Evolutionary conservation across 30 jellyfish, hydroid and myxozoan genomes (phyloP).

Genomic region (Turritopsis dohrnii): DNA sequence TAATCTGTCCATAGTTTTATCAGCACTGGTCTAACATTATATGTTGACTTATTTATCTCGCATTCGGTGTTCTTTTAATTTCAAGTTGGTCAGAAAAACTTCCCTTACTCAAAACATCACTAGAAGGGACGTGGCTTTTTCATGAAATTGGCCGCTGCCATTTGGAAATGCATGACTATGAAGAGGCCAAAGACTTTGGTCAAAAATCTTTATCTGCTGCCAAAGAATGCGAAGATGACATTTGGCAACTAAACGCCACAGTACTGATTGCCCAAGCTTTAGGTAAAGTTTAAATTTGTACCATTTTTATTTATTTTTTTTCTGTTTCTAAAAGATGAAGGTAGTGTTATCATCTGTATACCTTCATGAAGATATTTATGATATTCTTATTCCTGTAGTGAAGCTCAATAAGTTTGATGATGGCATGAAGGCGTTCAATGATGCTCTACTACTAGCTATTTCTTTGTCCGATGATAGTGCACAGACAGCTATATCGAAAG

Average conservation of each 20-base stretch:
- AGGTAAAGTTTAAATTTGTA: constrained; percentile 36
- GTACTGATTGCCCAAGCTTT: constrained; percentile 89
- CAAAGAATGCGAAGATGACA: constrained; percentile 79
- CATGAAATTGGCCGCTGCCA: constrained; percentile 98
- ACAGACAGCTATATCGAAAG: constrained; percentile 76
- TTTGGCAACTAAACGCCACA: constrained; percentile 92
- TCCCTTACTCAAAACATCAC: constrained; percentile 76
- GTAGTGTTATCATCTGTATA: no score
- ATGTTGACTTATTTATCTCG: no score
- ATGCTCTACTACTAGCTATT: constrained; percentile 68
- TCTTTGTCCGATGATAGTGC: constrained; percentile 73
- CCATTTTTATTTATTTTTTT: background rate
- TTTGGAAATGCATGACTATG: constrained; percentile 55
- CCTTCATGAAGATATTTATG: background rate
- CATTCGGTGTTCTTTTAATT: background rate
- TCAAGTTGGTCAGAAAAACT: constrained; percentile 87
- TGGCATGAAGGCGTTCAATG: constrained; percentile 62
- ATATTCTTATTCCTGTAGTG: constrained; percentile 36
- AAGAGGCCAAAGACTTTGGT: constrained; percentile 73
- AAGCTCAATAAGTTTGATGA: constrained; percentile 58
- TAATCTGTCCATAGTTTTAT: no score
- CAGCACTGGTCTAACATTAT: no score
- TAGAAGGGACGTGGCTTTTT: constrained; percentile 90
- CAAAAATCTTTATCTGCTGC: constrained; percentile 86
- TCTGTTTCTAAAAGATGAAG: no score